Conservation (phyloP, 1,140 invertebrate species). For the Drosophila sturtevanti region DNA sequence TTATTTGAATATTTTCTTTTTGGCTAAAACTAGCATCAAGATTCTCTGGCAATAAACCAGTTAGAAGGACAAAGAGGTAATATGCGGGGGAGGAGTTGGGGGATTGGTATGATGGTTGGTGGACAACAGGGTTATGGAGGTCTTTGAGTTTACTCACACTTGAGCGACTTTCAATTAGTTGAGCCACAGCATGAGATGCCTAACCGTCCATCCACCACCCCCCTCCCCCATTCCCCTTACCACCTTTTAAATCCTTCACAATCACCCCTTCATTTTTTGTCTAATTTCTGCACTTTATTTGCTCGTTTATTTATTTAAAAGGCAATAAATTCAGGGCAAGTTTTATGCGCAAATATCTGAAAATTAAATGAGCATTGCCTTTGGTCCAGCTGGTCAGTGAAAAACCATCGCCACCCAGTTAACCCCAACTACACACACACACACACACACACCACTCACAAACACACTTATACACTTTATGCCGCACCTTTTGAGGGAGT, state of each 20-base stretch:
- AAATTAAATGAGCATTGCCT: slow-evolving; percentile 75
- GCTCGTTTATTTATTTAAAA: slow-evolving; percentile 82
- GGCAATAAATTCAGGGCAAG: slow-evolving; percentile 82
- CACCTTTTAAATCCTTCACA: too few species aligned
- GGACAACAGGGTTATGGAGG: background rate
- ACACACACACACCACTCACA: background rate
- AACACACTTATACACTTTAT: background rate
- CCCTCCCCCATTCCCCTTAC: too few species aligned
- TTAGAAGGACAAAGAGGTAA: background rate
- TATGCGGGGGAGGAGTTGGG: too few species aligned
- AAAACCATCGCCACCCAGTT: slow-evolving; percentile 1
- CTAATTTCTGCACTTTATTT: slow-evolving; percentile 74
- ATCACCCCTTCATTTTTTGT: background rate
- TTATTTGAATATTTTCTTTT: slow-evolving; percentile 39
- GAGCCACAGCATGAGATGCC: slow-evolving; percentile 61
- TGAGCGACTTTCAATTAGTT: slow-evolving; percentile 82
- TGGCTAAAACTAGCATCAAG: too few species aligned
- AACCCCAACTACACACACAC: background rate
- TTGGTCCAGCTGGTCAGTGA: slow-evolving; percentile 54
- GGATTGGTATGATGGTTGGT: too few species aligned
- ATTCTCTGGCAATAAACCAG: slow-evolving; percentile 38
- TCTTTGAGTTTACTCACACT: slow-evolving; percentile 45
- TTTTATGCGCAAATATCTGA: slow-evolving; percentile 79
- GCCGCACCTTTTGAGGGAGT: slow-evolving; percentile 7
- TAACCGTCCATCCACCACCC: background rate